Base-by-base conservation (phyloP, 2,888 invertebrate genomes). In the Drosophila peninsularis region DNA sequence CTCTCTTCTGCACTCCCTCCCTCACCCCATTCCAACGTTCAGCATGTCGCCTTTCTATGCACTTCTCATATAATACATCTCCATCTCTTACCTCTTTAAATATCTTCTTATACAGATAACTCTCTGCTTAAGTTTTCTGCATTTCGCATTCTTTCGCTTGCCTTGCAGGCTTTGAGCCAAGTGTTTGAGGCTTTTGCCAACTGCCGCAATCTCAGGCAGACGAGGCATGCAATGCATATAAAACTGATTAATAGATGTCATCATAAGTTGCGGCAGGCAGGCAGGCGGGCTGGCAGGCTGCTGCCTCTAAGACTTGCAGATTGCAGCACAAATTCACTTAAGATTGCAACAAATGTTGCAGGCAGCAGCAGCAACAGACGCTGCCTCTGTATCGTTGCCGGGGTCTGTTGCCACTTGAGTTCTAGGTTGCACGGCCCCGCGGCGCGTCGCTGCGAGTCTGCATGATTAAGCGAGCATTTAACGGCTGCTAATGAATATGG, bases 401-500 rank as follows among this genome's bases (percentile, higher is more conserved):
- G 77, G 62, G 71, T 68, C 74, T 63, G 61, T 44, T 53, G 60
- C 62, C 71, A 76, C 78, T 77, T 64, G 67, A 73, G 67, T 63
- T 78, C 56, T 74, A 64, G 77, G 82, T 72, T 72, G 49, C 42
- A 50, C 27, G 49, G 44, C 55, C 52, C 56, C 68, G 21, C 55
- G 39, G 54, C 62, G 47, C 62, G 32, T 19, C 21, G 10, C n/a
- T 9, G 24, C 10, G n/a, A 24, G n/a, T 24, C 24, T 21, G 52
- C 21, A 80, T 88, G 88, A 87, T 88, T 82, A 84, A 87, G 76
- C 72, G 88, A 80, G 82, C 87, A 88, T 88, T 87, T 87, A 87
- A 84, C 78, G 86, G 82, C 86, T 85, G 77, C 86, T 86, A 86
- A 88, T 88, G 88, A 86, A 87, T 88, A 80, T 82, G 82, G 81